Percentiles rank a stretch among this genome's conserved stretches.
Conservation (phyloP, 2,888 invertebrate genomes). For the Dione vanillae region DNA sequence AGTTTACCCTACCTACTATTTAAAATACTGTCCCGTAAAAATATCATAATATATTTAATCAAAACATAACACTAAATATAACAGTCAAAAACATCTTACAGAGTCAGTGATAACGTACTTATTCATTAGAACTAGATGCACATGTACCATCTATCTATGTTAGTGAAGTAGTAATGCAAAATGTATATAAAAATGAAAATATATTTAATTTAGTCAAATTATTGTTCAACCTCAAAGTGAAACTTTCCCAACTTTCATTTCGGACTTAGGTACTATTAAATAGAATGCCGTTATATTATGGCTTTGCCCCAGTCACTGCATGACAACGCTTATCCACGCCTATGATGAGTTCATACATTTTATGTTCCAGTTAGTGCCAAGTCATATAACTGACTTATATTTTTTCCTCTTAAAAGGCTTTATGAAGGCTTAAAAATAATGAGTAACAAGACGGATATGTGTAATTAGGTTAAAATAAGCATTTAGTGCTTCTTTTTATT, state of each 20-base stretch:
- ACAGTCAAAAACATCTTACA: too few species aligned
- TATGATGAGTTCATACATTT: conserved; percentile 22
- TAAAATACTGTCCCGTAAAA: too few species aligned
- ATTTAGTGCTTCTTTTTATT: too few species aligned
- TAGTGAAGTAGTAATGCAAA: neutral
- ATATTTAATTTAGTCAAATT: conserved; percentile 18
- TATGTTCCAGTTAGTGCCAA: neutral
- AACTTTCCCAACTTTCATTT: conserved; percentile 81
- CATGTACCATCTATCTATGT: too few species aligned
- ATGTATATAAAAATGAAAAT: neutral
- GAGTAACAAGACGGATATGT: too few species aligned
- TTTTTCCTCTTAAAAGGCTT: neutral
- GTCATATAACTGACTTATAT: conserved; percentile 13
- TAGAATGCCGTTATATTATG: conserved; percentile 70
- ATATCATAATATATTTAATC: too few species aligned
- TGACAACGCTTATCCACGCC: conserved; percentile 58
- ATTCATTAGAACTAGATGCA: too few species aligned
- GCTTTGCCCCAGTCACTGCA: conserved; percentile 70
- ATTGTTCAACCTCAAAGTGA: conserved; percentile 19
- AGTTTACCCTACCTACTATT: too few species aligned
- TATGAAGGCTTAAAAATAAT: too few species aligned
- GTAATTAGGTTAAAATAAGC: too few species aligned
- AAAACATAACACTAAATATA: too few species aligned
- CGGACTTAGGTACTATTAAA: conserved; percentile 62
- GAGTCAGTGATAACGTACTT: too few species aligned